Evolutionary conservation across 2,797 vertebrate genomes (phyloP), one percentile per base, ranked within the genome.

Genomic region (Sphenodon punctatus): DNA sequence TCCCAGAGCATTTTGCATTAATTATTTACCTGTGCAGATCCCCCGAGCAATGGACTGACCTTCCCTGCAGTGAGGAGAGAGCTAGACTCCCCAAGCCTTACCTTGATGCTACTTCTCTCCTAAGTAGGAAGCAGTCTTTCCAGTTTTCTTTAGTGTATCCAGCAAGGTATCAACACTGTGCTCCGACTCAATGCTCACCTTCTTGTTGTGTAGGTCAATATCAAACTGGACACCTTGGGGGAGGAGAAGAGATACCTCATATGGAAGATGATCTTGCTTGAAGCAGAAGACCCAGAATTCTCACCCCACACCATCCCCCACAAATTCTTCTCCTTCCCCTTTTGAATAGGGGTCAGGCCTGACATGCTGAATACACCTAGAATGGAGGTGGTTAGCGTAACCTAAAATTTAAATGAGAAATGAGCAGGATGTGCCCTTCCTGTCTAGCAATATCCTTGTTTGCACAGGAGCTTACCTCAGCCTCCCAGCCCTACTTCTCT

Each of bases 131-230:
- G 97, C 94, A 0, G 95, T 92, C 93, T 99, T 99, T 67, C 98
- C 98, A 5, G 97, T 98, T 91, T 99, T 99, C 94, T 97, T 97
- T 80, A 99, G 94, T 0, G 97, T 97, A 46, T 97, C 96, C 88
- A 96, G 59, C 7, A 99, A 96, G 25, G 95, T 89, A 3, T 98
- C 96, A 56, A 94, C 86, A 0, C 94, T 96, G 91, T 96, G 97
- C 72, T 98, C 97, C 0, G 98, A 99, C 77, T 98, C 96, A 0
- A 99, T 97, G 87, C 89, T 97, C 48, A 99, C 98, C 93, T 97
- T 97, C 91, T 98, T 98, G 83, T 97, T 99, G 3, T 97, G 96
- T 65, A 99, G 95, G 89, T 99, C 98, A 66, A 99, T 97, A 55
- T 98, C 96, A 94, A 98, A 98, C 86, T 96, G 96, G 56, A 98